These are phyloP conservation scores for Hirundo rustica DNA, from an alignment of 2,797 vertebrate genomes.

Conservation along the genomic window DNA sequence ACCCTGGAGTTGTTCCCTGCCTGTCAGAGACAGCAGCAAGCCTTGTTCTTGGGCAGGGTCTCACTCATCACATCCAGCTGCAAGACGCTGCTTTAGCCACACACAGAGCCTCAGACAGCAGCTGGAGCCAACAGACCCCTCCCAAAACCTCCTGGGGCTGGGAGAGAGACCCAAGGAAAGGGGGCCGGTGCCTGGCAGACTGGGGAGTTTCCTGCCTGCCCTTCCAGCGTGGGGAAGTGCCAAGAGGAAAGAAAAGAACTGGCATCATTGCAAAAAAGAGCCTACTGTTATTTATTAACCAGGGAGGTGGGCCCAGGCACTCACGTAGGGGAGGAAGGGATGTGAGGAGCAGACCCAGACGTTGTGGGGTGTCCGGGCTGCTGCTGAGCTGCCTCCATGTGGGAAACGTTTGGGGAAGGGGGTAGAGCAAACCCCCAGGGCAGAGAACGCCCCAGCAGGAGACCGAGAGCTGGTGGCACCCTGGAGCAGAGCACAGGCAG, in stretches of 20 bases:
- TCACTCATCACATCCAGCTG: not conserved
- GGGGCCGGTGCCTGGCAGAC: rapidly evolving
- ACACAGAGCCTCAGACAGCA: conserved; percentile 12
- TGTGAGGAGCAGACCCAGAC: not conserved
- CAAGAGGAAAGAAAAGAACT: not conserved
- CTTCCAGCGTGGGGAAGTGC: not conserved
- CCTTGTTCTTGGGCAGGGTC: not conserved
- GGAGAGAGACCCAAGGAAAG: not conserved
- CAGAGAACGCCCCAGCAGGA: not conserved
- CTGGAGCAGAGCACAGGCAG: not conserved
- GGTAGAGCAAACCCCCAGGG: not conserved
- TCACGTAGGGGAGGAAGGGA: not conserved
- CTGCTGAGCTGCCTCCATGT: not conserved
- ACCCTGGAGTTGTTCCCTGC: not conserved
- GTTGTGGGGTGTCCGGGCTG: not conserved
- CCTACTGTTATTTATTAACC: conserved; percentile 21
- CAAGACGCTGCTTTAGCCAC: not conserved
- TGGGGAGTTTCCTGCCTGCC: not conserved
- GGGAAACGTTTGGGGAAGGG: not conserved
- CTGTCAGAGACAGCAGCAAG: not conserved
- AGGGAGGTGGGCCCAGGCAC: not conserved
- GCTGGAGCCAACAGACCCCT: not conserved
- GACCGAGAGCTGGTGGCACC: not conserved
- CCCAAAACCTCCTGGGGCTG: not conserved
- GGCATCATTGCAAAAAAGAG: not conserved